A percentile compares a stretch with the other conserved stretches of the same genome.
These are phyloP conservation scores for Clarias pachynema DNA, from an alignment of 2,797 vertebrate genomes.

Conservation along the genomic window DNA sequence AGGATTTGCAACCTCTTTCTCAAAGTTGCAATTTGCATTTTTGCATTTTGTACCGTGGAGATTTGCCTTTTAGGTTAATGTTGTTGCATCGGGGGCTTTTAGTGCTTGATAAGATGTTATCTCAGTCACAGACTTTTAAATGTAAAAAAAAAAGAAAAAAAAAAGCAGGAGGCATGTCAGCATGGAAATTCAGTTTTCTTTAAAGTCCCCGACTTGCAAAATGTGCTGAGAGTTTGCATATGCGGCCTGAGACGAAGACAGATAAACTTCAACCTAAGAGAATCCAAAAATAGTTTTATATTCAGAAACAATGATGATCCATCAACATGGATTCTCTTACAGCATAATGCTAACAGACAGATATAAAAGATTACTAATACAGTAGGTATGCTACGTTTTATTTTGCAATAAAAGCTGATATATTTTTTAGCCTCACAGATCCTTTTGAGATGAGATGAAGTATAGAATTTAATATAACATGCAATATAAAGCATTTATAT, in stretches of 20 bases:
- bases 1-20: not conserved
- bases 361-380: not conserved
- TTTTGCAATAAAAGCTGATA: not conserved
- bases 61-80: not conserved
- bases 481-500: not conserved
- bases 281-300: not conserved
- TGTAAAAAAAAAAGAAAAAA: not conserved
- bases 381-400: not conserved
- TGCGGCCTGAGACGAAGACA: not conserved
- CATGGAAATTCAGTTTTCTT: slow-evolving; percentile 8
- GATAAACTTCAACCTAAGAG: not conserved
- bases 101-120: not conserved
- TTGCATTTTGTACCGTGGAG: not conserved
- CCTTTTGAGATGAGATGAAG: not conserved
- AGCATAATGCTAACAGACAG: not conserved
- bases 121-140: not conserved
- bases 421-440: not conserved
- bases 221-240: not conserved
- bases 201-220: not conserved
- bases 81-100: not conserved
- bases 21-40: not conserved
- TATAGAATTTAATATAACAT: not conserved
- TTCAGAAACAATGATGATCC: not conserved
- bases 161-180: not conserved
- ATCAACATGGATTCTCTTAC: not conserved